phyloP scores from a whole-genome alignment of 2,113 vertebrate species.

The Callithrix jacchus region DNA sequence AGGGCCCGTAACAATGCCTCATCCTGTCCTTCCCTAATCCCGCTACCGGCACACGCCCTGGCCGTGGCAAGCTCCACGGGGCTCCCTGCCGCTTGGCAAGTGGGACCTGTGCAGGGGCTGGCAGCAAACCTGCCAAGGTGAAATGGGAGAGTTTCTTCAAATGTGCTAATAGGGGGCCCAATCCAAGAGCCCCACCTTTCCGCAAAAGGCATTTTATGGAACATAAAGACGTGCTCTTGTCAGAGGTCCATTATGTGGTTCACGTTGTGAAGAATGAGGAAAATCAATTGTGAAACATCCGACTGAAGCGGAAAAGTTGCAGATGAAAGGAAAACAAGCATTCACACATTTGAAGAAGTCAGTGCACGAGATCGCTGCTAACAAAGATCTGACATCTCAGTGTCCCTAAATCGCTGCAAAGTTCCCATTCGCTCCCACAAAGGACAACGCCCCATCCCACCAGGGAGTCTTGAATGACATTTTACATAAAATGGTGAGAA shows the following conservation, averaged over 20 bases:
- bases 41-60: fast-evolving
- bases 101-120: fast-evolving
- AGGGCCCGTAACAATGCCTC: fast-evolving
- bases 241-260: not conserved
- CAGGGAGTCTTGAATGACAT: not conserved
- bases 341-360: not conserved
- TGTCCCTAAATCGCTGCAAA: not conserved
- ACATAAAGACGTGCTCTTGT: not conserved
- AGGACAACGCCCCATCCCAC: not conserved
- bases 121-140: fast-evolving
- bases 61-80: not conserved
- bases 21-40: not conserved
- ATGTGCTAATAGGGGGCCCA: not conserved
- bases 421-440: not conserved
- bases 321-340: not conserved
- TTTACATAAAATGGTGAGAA: not conserved
- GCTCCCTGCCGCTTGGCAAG: not conserved
- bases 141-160: not conserved
- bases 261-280: not conserved
- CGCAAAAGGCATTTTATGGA: not conserved
- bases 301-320: fast-evolving
- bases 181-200: not conserved
- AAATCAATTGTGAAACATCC: not conserved
- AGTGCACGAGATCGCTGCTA: not conserved
- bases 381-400: not conserved